Base-by-base conservation (phyloP, 1,140 invertebrate species). In the Thrips palmi region DNA sequence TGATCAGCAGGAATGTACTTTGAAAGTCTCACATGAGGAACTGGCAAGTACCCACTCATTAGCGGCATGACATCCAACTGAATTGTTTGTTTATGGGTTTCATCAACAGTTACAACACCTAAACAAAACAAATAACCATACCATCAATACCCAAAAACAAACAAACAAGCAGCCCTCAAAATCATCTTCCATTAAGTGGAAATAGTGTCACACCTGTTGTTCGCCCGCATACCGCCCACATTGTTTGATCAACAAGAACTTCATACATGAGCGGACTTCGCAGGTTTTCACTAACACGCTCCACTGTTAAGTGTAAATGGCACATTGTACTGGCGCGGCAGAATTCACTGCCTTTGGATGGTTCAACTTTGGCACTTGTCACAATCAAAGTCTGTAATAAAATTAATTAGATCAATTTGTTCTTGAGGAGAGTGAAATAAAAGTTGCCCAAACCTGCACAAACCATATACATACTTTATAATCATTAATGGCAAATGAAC, bases 221-320 rank as follows among this genome's bases (percentile, higher is more conserved):
- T 41, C 79, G 67, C 27, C 86, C 86, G 53, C 83, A 82, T 10
- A 93, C 77, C 3, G 83, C 86, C 88, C 89, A 93, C 63, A 87
- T 74, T 18, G 76, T 78, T 54, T 85, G 82, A 59, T 92, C 87
- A 19, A 80, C 81, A 21, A 88, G 56, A 6, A 93, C 83, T 57
- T 93, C 86, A 54, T 93, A 93, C 81, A 91, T 91, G 1, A 93
- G 64, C 49, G 24, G 47, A 34, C 59, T 50, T n/a, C n/a, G n/a
- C n/a, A n/a, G n/a, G n/a, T n/a, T n/a, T 48, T 54, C 38, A 60
- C 54, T 43, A 1, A 54, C 41, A 52, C 70, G 67, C 39, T 58
- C 66, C 28, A 88, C 74, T 39, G 68, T 74, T 25, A 93, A 60
- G 52, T 78, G 74, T 41, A 93, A 64, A 56, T 79, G 76, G 58